Evolutionary conservation across 2,113 vertebrate genomes (phyloP), one percentile per base, ranked within the genome.

Genomic region (Globicephala melas): DNA sequence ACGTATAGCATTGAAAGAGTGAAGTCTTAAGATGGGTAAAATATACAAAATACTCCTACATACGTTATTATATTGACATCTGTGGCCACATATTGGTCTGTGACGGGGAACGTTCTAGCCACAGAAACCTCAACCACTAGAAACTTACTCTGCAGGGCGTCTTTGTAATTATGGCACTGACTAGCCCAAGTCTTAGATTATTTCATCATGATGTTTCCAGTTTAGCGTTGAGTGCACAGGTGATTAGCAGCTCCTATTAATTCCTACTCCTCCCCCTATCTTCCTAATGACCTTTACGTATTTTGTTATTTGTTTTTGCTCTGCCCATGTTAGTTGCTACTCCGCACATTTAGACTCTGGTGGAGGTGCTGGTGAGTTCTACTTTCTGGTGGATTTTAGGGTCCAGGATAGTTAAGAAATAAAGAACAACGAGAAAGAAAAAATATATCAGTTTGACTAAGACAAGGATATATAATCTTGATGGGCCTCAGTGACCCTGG

Each of bases 11-110:
- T 76, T 97, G 96, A 95, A 95, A 96, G 79, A 96, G 53, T 83
- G 18, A 96, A 94, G 55, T 92, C 65, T 90, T 73, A 87, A 94
- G 90, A 92, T 73, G 50, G 83, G 21, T 65, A 93, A 96, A 90
- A 93, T 94, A 95, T 47, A 95, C 76, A 97, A 82, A 94, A 79
- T 94, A 81, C 74, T 90, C 53, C 50, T 89, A 84, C 65, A 23
- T 23, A 89, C 82, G 73, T 91, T 86, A 89, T 95, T 97, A 74
- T 96, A 82, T 90, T 96, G 89, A 95, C 95, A 87, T 97, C 65
- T 89, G 82, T 87, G 91, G 93, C 73, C 77, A 89, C 93, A 95
- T 63, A 95, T 62, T 91, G 77, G 86, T 87, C 83, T 73, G 50
- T 9, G 58, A 97, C 79, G 53, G 93, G 73, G 31, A 96, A 94